These are phyloP conservation scores for Ceratosolen fusciceps DNA, from an alignment of 1,140 invertebrate species.

Conservation along the genomic window DNA sequence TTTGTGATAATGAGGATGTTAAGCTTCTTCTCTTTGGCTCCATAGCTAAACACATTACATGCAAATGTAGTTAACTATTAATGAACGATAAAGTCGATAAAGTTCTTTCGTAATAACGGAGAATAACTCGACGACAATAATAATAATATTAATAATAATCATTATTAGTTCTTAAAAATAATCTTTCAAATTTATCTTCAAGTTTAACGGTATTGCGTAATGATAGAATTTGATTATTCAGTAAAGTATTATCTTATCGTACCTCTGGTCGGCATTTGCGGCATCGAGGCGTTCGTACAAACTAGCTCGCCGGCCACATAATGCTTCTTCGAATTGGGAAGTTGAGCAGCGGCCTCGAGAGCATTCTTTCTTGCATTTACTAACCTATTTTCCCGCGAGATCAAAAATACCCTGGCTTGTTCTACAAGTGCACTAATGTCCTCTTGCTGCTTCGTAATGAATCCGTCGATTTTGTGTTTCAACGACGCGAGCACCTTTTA, in stretches of 20 bases:
- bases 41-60: conserved; percentile 10
- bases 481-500: conserved; percentile 84
- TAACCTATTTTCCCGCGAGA: conserved; percentile 82
- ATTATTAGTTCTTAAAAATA: too few species aligned
- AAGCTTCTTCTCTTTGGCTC: conserved; percentile 81
- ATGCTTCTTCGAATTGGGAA: conserved; percentile 55
- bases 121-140: too few species aligned
- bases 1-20: conserved; percentile 79
- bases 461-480: conserved; percentile 89
- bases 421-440: conserved; percentile 80
- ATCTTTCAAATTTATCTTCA: too few species aligned
- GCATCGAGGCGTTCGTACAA: neutral
- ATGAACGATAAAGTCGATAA: neutral
- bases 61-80: conserved; percentile 12
- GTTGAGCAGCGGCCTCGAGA: conserved; percentile 70
- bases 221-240: too few species aligned
- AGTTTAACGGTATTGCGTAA: too few species aligned
- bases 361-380: conserved; percentile 77
- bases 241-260: conserved; percentile 34
- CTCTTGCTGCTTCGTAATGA: conserved; percentile 76
- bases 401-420: conserved; percentile 82
- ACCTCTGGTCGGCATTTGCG: conserved; percentile 36
- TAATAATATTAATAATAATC: too few species aligned
- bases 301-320: conserved; percentile 59
- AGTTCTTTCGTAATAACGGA: too few species aligned